phyloP scores from a whole-genome alignment of 1,140 invertebrate genomes.

The Drosophila parvula region DNA sequence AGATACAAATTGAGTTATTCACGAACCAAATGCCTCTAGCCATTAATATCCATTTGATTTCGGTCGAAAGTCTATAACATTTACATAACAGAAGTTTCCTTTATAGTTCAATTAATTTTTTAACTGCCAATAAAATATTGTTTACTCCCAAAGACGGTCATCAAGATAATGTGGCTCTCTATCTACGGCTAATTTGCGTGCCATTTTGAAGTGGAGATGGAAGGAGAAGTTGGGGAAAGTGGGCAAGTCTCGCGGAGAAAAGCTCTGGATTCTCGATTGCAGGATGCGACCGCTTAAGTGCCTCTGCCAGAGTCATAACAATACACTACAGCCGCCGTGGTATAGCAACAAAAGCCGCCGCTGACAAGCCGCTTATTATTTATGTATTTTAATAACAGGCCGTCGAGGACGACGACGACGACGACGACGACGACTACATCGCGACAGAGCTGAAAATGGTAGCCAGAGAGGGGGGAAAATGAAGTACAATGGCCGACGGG shows the following conservation, averaged over 20 bases:
- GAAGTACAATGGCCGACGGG: conserved; percentile 69
- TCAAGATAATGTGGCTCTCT: conserved; percentile 45
- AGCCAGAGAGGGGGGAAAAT: conserved; percentile 14
- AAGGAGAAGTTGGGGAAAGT: not conserved
- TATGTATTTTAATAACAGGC: conserved; percentile 82
- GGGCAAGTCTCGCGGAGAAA: conserved; percentile 24
- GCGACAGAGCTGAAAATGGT: conserved; percentile 38
- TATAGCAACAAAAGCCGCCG: conserved; percentile 76
- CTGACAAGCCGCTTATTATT: conserved; percentile 82
- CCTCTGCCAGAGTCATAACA: conserved; percentile 74
- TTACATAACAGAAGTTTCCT: conserved; percentile 24
- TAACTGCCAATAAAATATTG: conserved; percentile 50
- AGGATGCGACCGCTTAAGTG: conserved; percentile 79
- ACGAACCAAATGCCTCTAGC: not conserved
- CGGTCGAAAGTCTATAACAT: not conserved
- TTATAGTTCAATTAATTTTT: conserved; percentile 60
- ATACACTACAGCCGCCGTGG: conserved; percentile 59
- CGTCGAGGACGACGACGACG: conserved; percentile 58
- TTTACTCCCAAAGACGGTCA: conserved; percentile 33
- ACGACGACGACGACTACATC: conserved; percentile 32
- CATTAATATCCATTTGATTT: conserved; percentile 16
- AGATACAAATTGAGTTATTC: conserved; percentile 2
- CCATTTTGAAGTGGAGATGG: conserved; percentile 24
- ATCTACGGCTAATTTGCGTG: conserved; percentile 57
- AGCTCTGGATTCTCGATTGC: conserved; percentile 41